Base-by-base conservation (phyloP, 2,888 invertebrate species). In the Rotaria socialis region DNA sequence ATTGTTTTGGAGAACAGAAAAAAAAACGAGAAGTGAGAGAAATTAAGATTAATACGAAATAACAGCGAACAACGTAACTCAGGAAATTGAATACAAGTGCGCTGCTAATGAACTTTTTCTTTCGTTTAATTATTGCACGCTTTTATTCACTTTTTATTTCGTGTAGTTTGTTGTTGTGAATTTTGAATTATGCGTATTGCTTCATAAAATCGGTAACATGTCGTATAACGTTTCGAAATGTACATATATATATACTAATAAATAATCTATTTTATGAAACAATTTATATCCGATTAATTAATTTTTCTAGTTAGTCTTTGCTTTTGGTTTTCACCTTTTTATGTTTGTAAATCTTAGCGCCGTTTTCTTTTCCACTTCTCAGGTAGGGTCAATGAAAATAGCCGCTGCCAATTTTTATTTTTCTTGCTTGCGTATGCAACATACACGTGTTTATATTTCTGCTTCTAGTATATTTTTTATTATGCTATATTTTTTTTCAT, bases 91-190 rank as follows among this genome's bases (percentile, higher is more conserved):
- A 5, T 19, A 7, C 35, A 35, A 35, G 14, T 67, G 35, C 35
- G 16, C 35, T 55, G 22, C 22, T 55, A 22, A 55, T 55, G 22
- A 10, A 55, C 8, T 67, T 35, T 67, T 27, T 67, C 67, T 27
- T 27, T 67, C 16, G 11, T 67, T 67, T 35, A 22, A 4, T 6
- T 55, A 5, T 67, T 16, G 27, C n/a, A 27, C 16, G 5, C 35
- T 35, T 27, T 35, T 11, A 16, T 67, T 27, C 14, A 5, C 27
- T 67, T 35, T 67, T 19, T 11, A 14, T 35, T 67, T 35, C 67
- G 27, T 67, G 60, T 60, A 27, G 60, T 67, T 67, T 67, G 35
- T 27, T 67, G 67, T 67, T 67, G 67, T 67, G 67, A 67, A 67
- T 35, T 35, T 35, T 67, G n/a, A 5, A 22, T 0, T 55, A 7